Conservation (phyloP, 1,140 invertebrate species). For the Harpegnathos saltator region DNA sequence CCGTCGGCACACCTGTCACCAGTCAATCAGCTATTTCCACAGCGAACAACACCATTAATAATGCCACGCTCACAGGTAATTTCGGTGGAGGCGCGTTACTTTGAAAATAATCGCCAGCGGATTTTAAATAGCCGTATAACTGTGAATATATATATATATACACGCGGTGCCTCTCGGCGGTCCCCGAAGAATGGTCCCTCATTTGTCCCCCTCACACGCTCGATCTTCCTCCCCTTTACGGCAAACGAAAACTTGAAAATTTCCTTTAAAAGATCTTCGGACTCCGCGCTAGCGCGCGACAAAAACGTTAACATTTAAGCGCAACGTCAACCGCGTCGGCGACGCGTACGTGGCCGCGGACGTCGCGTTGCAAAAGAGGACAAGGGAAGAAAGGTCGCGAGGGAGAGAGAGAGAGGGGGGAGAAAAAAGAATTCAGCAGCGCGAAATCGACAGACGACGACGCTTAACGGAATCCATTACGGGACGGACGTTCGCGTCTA, state of each 20-base stretch:
- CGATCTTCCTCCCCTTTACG: no score
- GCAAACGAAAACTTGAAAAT: no score
- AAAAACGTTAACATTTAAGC: no score
- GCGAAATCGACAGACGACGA: conserved; percentile 51
- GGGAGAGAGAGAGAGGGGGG: background rate
- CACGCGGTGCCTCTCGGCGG: no score
- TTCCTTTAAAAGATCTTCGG: no score
- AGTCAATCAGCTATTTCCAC: conserved; percentile 85
- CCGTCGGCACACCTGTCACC: conserved; percentile 84
- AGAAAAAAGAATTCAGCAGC: background rate
- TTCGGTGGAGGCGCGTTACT: no score
- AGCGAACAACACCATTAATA: conserved; percentile 85
- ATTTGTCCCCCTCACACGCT: background rate
- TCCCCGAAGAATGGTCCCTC: no score
- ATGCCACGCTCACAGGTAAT: conserved; percentile 85
- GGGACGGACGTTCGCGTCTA: conserved; percentile 31
- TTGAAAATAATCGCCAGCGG: no score
- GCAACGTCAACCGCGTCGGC: no score
- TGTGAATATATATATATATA: no score
- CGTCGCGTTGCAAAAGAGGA: background rate
- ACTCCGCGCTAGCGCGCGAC: no score
- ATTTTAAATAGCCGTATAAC: no score
- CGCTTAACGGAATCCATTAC: conserved; percentile 60
- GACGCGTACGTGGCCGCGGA: background rate
- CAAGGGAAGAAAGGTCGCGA: background rate